Evolutionary conservation across 2,888 invertebrate genomes (phyloP).

Genomic region (Leptinotarsa rubiginosa): DNA sequence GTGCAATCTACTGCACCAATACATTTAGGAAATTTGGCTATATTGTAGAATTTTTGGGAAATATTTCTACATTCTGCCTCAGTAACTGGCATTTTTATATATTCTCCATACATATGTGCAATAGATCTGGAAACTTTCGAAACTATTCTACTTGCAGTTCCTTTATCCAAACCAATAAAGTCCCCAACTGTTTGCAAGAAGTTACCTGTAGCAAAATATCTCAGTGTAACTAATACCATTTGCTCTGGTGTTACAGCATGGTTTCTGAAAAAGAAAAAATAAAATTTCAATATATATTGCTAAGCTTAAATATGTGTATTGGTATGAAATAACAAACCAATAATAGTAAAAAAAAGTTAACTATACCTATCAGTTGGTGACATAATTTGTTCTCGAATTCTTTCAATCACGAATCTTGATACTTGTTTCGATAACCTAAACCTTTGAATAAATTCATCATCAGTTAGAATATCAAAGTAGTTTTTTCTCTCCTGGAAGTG

Average conservation of each 20-base stretch:
- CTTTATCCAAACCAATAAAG: conserved; percentile 28
- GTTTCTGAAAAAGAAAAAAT: conserved; percentile 23
- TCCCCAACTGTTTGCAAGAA: conserved; percentile 24
- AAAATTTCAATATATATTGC: background rate
- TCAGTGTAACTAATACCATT: conserved; percentile 21
- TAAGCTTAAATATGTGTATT: background rate
- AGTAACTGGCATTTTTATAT: conserved; percentile 18
- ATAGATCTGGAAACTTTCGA: conserved; percentile 20
- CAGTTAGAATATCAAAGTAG: background rate
- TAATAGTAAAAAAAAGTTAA: background rate
- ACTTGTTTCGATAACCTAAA: conserved; percentile 16
- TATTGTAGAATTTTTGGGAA: conserved; percentile 19
- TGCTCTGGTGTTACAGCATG: conserved; percentile 23
- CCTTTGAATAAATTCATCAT: background rate
- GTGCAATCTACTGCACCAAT: conserved; percentile 54
- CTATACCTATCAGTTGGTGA: conserved; percentile 2
- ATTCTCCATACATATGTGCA: conserved; percentile 9
- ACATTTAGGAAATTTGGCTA: conserved; percentile 43
- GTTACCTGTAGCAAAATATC: conserved; percentile 30
- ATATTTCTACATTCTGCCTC: conserved; percentile 10
- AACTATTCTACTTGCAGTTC: conserved; percentile 20
- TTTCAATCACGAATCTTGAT: conserved; percentile 7
- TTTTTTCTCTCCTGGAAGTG: background rate
- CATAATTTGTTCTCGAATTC: conserved; percentile 16
- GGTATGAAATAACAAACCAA: background rate